Percentiles rank a stretch among this genome's conserved stretches.
Evolutionary conservation across 1,140 invertebrate species (phyloP).

Genomic region (Drosophila pruinosa): DNA sequence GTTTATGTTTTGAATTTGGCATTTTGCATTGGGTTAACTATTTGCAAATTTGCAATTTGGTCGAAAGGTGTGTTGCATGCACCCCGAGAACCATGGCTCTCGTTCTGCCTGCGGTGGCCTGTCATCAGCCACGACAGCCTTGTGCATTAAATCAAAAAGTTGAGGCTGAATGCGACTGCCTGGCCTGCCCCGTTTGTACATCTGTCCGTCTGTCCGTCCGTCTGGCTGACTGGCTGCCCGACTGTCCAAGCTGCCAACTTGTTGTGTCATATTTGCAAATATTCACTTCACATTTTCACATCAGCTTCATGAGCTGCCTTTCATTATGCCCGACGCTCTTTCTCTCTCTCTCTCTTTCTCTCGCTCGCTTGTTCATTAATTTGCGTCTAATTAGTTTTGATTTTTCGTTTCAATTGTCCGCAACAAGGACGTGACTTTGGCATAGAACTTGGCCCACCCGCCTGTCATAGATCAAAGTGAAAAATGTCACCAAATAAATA

Average conservation of each 20-base stretch:
- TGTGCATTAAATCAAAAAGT: conserved; percentile 43
- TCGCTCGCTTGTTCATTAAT: conserved; percentile 59
- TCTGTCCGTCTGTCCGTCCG: not conserved
- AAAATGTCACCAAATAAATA: conserved; percentile 57
- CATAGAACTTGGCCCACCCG: conserved; percentile 70
- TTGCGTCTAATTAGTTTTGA: conserved; percentile 78
- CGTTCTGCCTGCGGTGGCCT: not conserved
- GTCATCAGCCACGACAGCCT: conserved; percentile 28
- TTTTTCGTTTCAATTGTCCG: conserved; percentile 52
- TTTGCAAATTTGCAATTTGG: not conserved
- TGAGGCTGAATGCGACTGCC: not conserved
- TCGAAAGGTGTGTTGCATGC: not conserved
- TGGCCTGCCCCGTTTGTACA: not conserved
- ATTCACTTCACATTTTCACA: conserved; percentile 76
- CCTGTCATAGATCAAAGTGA: conserved; percentile 63
- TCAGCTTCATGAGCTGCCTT: conserved; percentile 50
- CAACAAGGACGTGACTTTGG: conserved; percentile 78
- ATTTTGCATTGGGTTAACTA: not conserved
- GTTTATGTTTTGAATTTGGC: conserved; percentile 10
- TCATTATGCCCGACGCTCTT: conserved; percentile 26
- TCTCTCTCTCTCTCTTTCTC: conserved; percentile 33
- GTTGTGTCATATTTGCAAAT: conserved; percentile 73
- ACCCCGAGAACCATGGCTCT: not conserved
- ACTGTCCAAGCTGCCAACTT: conserved; percentile 68
- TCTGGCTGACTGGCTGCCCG: not conserved